Percentiles rank a stretch among this genome's conserved stretches.
phyloP scores from a whole-genome alignment of 1,140 invertebrate genomes.

The Psilanteris sp. region DNA sequence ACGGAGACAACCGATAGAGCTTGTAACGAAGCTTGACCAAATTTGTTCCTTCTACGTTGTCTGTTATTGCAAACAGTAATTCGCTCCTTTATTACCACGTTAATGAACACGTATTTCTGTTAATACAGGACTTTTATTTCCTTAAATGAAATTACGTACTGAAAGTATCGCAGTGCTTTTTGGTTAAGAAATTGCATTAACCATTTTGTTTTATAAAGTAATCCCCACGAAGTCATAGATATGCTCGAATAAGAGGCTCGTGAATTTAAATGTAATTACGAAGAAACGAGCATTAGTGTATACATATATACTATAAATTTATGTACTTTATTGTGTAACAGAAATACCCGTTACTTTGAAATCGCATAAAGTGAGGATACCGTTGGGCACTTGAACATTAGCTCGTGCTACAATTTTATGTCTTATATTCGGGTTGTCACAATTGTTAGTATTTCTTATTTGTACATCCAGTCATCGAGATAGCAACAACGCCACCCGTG shows the following conservation, averaged over 20 bases:
- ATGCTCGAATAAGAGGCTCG: too few relatives aligned
- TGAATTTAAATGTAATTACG: too few relatives aligned
- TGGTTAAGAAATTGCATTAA: too few relatives aligned
- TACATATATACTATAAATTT: too few relatives aligned
- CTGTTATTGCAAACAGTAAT: constrained; percentile 36
- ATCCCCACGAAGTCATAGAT: too few relatives aligned
- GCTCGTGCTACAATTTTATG: constrained; percentile 39
- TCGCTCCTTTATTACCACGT: constrained; percentile 11
- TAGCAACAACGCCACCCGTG: constrained; percentile 50
- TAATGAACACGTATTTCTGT: constrained; percentile 25
- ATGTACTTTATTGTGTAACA: too few relatives aligned
- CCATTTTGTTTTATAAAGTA: too few relatives aligned
- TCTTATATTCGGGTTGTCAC: constrained; percentile 41
- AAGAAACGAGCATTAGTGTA: too few relatives aligned
- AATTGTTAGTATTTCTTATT: constrained; percentile 71
- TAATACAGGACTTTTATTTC: too few relatives aligned
- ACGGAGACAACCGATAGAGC: constrained; percentile 29
- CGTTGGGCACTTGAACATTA: constrained; percentile 8
- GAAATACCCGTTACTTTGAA: too few relatives aligned
- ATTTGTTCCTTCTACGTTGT: constrained; percentile 25
- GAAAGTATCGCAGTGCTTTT: too few relatives aligned
- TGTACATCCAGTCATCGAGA: constrained; percentile 72
- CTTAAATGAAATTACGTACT: too few relatives aligned
- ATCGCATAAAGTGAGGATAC: constrained; percentile 9
- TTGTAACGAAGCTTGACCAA: constrained; percentile 58